A percentile compares a stretch with the other conserved stretches of the same genome.
Evolutionary conservation across 2,797 vertebrate genomes (phyloP).

Genomic region (Gadopsis bispinosus): DNA sequence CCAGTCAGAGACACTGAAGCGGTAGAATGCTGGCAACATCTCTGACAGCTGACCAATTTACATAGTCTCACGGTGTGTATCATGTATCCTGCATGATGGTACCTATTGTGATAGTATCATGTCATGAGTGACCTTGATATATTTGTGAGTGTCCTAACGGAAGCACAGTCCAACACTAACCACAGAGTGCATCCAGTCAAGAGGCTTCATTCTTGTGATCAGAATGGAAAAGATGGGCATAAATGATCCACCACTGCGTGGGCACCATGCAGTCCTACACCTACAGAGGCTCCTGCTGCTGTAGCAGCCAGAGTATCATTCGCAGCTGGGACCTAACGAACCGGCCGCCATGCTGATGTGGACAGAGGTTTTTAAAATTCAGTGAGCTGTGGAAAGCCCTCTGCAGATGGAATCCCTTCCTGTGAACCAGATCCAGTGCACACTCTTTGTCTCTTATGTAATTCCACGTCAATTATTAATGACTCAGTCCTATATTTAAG

Average conservation of each 20-base stretch:
- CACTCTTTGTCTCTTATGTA: slow-evolving; percentile 64
- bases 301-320: not conserved
- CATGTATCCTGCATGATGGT: not conserved
- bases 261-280: not conserved
- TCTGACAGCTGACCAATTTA: no score
- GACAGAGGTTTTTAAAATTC: slow-evolving; percentile 20
- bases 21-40: not conserved
- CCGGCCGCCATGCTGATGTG: not conserved
- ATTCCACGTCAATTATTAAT: slow-evolving; percentile 72
- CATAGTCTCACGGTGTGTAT: not conserved
- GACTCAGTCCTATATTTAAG: slow-evolving; percentile 59
- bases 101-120: not conserved
- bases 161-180: not conserved
- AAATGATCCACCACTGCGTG: not conserved
- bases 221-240: not conserved
- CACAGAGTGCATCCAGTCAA: not conserved
- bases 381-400: slow-evolving; percentile 55
- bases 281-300: not conserved
- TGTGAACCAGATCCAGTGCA: slow-evolving; percentile 44
- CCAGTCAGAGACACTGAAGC: not conserved
- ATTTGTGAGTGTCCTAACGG: not conserved
- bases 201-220: not conserved
- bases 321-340: not conserved
- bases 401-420: slow-evolving; percentile 60
- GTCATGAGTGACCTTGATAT: not conserved